Evolutionary conservation across 2,888 invertebrate species (phyloP).

Genomic region (Phania funesta): DNA sequence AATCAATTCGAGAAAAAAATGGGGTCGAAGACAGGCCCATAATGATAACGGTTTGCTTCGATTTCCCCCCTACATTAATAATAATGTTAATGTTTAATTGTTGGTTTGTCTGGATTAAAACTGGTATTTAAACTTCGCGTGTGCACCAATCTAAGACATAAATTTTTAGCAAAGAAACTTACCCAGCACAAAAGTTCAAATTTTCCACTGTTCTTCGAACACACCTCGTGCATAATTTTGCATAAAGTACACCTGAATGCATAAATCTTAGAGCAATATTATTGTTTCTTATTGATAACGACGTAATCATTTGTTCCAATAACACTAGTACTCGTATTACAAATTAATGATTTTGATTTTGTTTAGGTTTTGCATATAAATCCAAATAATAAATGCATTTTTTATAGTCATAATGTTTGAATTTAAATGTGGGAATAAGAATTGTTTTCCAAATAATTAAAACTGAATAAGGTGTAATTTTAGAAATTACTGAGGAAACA

Average conservation of each 20-base stretch:
- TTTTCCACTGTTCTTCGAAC: too few relatives aligned
- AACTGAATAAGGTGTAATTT: slow-evolving; percentile 13
- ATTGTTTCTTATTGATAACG: background rate
- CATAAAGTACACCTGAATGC: background rate
- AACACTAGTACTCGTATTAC: background rate
- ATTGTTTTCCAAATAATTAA: slow-evolving; percentile 15
- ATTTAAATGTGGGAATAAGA: slow-evolving; percentile 34
- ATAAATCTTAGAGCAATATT: background rate
- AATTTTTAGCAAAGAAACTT: too few relatives aligned
- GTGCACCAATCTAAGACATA: too few relatives aligned
- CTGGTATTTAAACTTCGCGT: too few relatives aligned
- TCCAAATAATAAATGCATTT: slow-evolving; percentile 3
- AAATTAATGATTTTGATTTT: slow-evolving; percentile 1
- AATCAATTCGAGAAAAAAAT: too few relatives aligned
- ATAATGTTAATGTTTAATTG: too few relatives aligned
- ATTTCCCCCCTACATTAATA: too few relatives aligned
- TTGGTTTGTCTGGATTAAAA: too few relatives aligned
- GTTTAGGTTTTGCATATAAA: background rate
- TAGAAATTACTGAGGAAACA: background rate
- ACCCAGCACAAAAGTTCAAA: too few relatives aligned
- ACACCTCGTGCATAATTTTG: too few relatives aligned
- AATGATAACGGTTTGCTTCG: too few relatives aligned
- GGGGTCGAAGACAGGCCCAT: too few relatives aligned
- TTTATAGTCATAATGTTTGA: background rate
- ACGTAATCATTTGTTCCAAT: slow-evolving; percentile 2